Evolutionary conservation across 1,140 invertebrate species (phyloP), one percentile per base, ranked within the genome.

Genomic region (Limonius californicus): DNA sequence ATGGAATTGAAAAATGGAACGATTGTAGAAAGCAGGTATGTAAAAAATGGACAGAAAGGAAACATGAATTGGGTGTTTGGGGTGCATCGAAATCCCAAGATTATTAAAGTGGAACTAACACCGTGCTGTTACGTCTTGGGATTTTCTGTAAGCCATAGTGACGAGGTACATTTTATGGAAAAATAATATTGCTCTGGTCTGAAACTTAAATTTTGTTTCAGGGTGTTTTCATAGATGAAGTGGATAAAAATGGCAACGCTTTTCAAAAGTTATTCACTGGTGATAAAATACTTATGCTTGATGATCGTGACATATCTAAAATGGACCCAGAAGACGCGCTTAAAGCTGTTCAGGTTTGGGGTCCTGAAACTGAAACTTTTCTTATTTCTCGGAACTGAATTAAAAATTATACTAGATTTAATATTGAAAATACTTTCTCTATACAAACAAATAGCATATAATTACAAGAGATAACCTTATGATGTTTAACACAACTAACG

Each of bases 231-330:
- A 64, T 75, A 32, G 68, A 73, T 65, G 61, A 69, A 42, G 72
- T 76, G 0, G 67, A 75, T 61, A 59, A 68, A 45, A 68, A 72
- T 54, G 71, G 72, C n/a, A 67, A 69, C 42, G 68, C 74, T 11
- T 73, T 66, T 62, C 68, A 72, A 58, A 75, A 70, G 63, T 50
- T 76, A 18, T 67, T 63, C 15, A 59, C 62, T 11, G 75, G 71
- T 6, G 75, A 76, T 61, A 72, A 74, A 61, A 72, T 76, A 54
- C 65, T 76, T 21, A 72, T 68, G 23, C 66, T 76, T 62, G 73
- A 76, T 59, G 71, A 75, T 23, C 68, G 69, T 8, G 75, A 75
- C 67, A 70, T 73, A 59, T 70, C 70, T 11, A 67, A 68, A 57
- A 70, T 75, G 60, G 72, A 74, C 61, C 68, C 70, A 16, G 59